Evolutionary conservation across 2,888 invertebrate species (phyloP).

Genomic region (Homarus gammarus): DNA sequence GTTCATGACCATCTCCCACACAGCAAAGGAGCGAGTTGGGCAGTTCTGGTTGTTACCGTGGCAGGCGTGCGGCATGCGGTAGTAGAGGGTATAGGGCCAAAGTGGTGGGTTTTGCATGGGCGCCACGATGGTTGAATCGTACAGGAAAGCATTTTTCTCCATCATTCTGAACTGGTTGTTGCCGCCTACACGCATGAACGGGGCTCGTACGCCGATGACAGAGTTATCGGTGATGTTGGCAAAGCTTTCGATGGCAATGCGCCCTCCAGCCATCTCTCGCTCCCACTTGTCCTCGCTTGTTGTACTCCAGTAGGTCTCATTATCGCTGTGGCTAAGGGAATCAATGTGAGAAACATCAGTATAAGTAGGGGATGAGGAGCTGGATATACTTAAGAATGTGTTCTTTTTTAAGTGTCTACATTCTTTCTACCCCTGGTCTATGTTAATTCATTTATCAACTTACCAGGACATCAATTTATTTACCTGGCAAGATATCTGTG

Average conservation of each 20-base stretch:
- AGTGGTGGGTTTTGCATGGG: constrained; percentile 93
- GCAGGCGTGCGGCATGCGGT: constrained; percentile 96
- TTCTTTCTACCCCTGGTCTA: too few species aligned
- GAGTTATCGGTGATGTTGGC: constrained; percentile 94
- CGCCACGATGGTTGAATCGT: constrained; percentile 96
- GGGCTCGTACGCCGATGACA: constrained; percentile 93
- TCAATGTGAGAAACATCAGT: too few species aligned
- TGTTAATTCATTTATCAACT: too few species aligned
- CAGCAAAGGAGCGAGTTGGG: constrained; percentile 94
- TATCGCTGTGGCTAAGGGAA: constrained; percentile 88
- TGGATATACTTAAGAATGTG: too few species aligned
- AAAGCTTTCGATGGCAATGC: constrained; percentile 93
- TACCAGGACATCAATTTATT: too few species aligned
- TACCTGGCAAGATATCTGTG: too few species aligned
- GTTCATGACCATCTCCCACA: constrained; percentile 98
- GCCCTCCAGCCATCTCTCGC: constrained; percentile 96
- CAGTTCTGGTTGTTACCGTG: constrained; percentile 95
- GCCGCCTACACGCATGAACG: constrained; percentile 93
- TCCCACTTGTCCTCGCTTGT: constrained; percentile 95
- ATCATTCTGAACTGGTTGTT: constrained; percentile 98
- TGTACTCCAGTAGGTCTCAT: constrained; percentile 95
- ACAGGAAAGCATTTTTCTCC: constrained; percentile 96
- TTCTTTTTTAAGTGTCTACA: too few species aligned
- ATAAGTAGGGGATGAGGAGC: too few species aligned
- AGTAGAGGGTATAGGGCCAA: constrained; percentile 99